Evolutionary conservation across 2,113 vertebrate genomes (phyloP), one percentile per base, ranked within the genome.

Genomic region (Ptilonorhynchus violaceus): DNA sequence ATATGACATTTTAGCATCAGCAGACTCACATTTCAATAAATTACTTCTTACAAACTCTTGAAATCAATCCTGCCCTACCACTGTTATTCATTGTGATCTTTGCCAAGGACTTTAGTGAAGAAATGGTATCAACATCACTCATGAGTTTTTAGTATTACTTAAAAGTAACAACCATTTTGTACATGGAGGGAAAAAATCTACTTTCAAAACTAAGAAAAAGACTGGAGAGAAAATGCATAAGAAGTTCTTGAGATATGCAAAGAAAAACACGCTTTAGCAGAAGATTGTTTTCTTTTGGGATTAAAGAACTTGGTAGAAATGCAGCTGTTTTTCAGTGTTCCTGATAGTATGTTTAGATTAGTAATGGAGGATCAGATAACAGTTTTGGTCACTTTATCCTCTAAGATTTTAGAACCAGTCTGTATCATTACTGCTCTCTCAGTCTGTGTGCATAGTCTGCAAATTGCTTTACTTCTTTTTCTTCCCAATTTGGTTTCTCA

Each of bases 11-110:
- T 93, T 82, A 75, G 19, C 2, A 3, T 85, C 78, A 94, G 22
- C 9, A 85, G 63, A 56, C 72, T 78, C 52, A 75, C 3, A 9
- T 83, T 89, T 82, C 33, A 75, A 44, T 95, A 78, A 78, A 92
- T 85, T 89, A 33, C 16, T 47, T 73, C 77, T 76, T 52, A 24
- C 10, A 52, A 50, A 68, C 10, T 60, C 24, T 79, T 86, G 35
- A 83, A 91, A 91, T 91, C 16, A n/a, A 1, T 79, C 77, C 70
- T 81, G 2, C 4, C 9, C 25, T n/a, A 31, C 62, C 52, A 47
- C 47, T 68, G 19, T 59, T 82, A 22, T 13, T 83, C n/a, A 63
- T 14, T 67, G 37, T 8, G 9, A 86, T 50, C 9, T 94, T 83
- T 70, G 25, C 12, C 22, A 85, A 28, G 8, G 12, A 22, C 23